Evolutionary conservation across 2,797 vertebrate genomes (phyloP).

Genomic region (Amphiprion clarkii): DNA sequence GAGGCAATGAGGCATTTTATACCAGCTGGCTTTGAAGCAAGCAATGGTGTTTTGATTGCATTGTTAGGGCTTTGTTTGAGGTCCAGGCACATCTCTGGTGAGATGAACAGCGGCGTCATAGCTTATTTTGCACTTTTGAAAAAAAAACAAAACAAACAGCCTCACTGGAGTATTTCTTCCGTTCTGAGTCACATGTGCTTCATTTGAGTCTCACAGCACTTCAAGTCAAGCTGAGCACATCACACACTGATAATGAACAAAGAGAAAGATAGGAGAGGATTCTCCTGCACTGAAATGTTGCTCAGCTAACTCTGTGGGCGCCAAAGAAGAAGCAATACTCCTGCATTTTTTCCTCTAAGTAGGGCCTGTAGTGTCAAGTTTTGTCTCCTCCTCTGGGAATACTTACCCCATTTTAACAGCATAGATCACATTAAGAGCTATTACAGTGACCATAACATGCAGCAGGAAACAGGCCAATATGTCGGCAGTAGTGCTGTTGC

Average conservation of each 20-base stretch:
- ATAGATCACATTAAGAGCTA: conserved; percentile 47
- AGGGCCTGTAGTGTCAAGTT: conserved; percentile 43
- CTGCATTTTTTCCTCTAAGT: conserved; percentile 6
- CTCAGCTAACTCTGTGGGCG: conserved; percentile 13
- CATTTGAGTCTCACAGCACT: conserved; percentile 11
- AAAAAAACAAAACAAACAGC: background rate
- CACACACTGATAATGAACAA: too few species aligned
- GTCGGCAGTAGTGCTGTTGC: conserved; percentile 5
- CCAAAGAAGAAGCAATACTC: background rate
- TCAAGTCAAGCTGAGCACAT: background rate
- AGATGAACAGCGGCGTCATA: background rate
- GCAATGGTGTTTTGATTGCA: conserved; percentile 62
- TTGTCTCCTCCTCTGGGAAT: conserved; percentile 13
- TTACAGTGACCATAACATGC: conserved; percentile 28
- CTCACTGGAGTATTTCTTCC: conserved; percentile 13
- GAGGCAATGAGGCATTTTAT: conserved; percentile 65
- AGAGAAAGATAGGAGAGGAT: conserved; percentile 13
- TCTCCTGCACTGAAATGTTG: conserved; percentile 12
- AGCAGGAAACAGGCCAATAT: conserved; percentile 29
- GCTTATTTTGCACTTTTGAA: conserved; percentile 30
- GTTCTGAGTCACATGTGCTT: conserved; percentile 5
- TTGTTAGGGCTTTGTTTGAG: conserved; percentile 59
- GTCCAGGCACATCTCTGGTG: conserved; percentile 21
- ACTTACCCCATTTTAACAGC: conserved; percentile 69
- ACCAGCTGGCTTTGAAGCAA: conserved; percentile 57